phyloP scores from a whole-genome alignment of 2,888 invertebrate species.

The Drosophila infuscata region DNA sequence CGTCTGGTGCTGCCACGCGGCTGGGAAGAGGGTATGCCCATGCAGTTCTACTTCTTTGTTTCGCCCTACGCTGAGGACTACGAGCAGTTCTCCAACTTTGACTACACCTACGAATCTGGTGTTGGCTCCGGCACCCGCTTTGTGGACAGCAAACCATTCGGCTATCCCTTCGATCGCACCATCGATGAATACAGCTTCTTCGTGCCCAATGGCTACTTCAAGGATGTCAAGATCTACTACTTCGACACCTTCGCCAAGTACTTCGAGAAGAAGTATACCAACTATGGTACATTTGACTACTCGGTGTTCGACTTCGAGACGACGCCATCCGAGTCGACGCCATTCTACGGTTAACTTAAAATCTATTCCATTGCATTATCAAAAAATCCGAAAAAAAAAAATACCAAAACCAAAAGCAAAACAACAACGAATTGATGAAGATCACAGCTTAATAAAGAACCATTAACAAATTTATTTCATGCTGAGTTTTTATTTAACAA shows the following conservation, averaged over 20 bases:
- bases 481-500: slow-evolving; percentile 2
- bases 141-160: slow-evolving; percentile 88
- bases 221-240: slow-evolving; percentile 89
- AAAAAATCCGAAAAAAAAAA: slow-evolving; percentile 40
- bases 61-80: slow-evolving; percentile 86
- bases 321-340: neutral
- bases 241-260: slow-evolving; percentile 85
- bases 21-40: slow-evolving; percentile 88
- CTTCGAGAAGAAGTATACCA: slow-evolving; percentile 70
- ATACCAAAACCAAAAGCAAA: neutral
- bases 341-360: neutral
- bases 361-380: slow-evolving; percentile 34
- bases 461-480: slow-evolving; percentile 17
- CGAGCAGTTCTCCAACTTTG: slow-evolving; percentile 85
- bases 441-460: slow-evolving; percentile 30
- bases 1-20: slow-evolving; percentile 91
- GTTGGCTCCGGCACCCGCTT: slow-evolving; percentile 86
- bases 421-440: slow-evolving; percentile 30
- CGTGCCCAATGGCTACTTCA: slow-evolving; percentile 89
- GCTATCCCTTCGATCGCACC: slow-evolving; percentile 91
- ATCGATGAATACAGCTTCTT: slow-evolving; percentile 87
- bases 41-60: slow-evolving; percentile 88
- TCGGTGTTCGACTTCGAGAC: slow-evolving; percentile 58
- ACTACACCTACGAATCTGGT: slow-evolving; percentile 86
- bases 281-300: slow-evolving; percentile 79